Percentiles rank a stretch among this genome's conserved stretches.
Conservation (phyloP, 2,797 vertebrate species). For the Ciconia nigra region DNA sequence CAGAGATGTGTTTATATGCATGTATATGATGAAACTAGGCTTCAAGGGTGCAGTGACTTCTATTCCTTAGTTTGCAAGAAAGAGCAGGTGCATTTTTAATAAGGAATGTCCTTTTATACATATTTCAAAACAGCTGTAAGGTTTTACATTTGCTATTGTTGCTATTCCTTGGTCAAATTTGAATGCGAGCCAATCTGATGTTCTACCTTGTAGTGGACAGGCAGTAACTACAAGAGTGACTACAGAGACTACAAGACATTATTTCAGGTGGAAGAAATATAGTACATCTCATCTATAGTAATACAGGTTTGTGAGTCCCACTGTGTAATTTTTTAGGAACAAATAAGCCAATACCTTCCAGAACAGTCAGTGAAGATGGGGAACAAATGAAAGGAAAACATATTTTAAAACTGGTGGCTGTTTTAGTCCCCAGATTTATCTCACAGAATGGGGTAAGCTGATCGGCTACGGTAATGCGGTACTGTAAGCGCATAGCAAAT, state of each 20-base stretch:
- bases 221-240: neutral
- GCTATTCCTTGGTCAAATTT: neutral
- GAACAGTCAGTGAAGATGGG: neutral
- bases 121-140: neutral
- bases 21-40: neutral
- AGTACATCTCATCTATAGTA: neutral
- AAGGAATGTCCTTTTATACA: neutral
- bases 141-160: neutral
- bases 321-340: neutral
- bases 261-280: neutral
- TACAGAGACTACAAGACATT: neutral
- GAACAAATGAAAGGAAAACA: neutral
- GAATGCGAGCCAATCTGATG: neutral
- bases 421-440: neutral
- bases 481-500: neutral
- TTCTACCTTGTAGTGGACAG: neutral
- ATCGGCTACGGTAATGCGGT: neutral
- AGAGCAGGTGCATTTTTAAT: neutral
- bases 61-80: neutral
- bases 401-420: neutral
- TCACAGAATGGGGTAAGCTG: neutral
- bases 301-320: neutral
- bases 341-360: conserved; percentile 23
- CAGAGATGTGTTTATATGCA: neutral
- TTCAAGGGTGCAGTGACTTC: neutral